Evolutionary conservation across 1,140 invertebrate species (phyloP).

Genomic region (Drosophila teissieri): DNA sequence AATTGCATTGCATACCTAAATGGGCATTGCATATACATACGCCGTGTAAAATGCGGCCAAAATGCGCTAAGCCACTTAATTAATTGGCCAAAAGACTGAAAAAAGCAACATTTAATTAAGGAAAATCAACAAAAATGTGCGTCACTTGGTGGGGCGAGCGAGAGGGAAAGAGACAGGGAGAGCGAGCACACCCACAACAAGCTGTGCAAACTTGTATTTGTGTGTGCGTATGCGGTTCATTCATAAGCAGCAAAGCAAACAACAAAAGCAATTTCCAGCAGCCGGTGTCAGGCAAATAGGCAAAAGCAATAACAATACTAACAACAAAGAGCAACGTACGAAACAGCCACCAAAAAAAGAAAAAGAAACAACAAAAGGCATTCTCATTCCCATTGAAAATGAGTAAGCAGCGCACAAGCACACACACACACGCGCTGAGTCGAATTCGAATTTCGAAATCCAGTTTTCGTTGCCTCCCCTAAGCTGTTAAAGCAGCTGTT

Average conservation of each 20-base stretch:
- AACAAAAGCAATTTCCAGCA: slow-evolving; percentile 55
- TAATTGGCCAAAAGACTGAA: slow-evolving; percentile 61
- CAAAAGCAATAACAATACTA: slow-evolving; percentile 42
- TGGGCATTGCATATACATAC: slow-evolving; percentile 47
- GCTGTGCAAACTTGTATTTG: slow-evolving; percentile 6
- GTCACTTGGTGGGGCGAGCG: slow-evolving; percentile 5
- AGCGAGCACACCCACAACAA: slow-evolving; percentile 47
- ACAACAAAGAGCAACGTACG: slow-evolving; percentile 30
- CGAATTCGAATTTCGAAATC: slow-evolving; percentile 63
- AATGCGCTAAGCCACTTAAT: slow-evolving; percentile 52
- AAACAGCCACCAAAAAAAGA: slow-evolving; percentile 12
- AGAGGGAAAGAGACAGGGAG: not conserved
- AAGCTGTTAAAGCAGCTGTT: slow-evolving; percentile 30
- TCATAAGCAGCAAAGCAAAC: slow-evolving; percentile 59
- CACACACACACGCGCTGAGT: slow-evolving; percentile 13
- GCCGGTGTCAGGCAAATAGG: slow-evolving; percentile 69
- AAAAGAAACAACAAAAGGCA: slow-evolving; percentile 40
- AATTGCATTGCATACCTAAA: slow-evolving; percentile 65
- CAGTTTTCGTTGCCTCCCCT: slow-evolving; percentile 2
- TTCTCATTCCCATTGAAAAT: slow-evolving; percentile 41
- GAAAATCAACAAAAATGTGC: slow-evolving; percentile 25
- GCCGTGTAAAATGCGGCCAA: slow-evolving; percentile 13
- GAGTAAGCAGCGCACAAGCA: slow-evolving; percentile 51
- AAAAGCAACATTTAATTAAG: slow-evolving; percentile 63
- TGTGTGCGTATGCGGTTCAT: slow-evolving; percentile 50